Conservation (phyloP, 92 coral and sea anemone genomes). For the Heliopora coerulea region DNA sequence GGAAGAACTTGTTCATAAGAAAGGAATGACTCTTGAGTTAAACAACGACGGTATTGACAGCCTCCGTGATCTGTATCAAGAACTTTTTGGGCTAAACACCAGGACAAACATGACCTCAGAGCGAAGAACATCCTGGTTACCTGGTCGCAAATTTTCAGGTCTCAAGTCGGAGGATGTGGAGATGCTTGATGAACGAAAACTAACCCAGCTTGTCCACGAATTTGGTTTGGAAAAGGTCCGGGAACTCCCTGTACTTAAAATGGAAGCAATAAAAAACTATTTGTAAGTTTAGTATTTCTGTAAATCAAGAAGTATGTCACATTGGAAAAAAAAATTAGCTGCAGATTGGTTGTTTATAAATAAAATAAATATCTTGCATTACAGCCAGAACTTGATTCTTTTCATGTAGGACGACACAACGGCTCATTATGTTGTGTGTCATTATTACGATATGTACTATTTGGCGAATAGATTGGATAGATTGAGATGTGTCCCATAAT, state of each 20-base stretch:
- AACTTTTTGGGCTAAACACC: background rate
- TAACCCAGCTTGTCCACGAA: background rate
- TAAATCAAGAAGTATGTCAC: background rate
- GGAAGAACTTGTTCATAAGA: conserved; percentile 4
- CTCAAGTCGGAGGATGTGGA: background rate
- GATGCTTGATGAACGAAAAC: background rate
- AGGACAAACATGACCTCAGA: background rate
- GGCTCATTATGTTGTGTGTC: too few relatives aligned
- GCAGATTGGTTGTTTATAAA: too few relatives aligned
- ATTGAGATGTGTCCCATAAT: too few relatives aligned
- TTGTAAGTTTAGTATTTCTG: background rate
- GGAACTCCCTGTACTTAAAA: background rate
- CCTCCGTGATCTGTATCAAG: background rate
- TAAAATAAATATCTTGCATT: too few relatives aligned
- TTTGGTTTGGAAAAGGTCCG: background rate
- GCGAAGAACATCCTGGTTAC: too few relatives aligned
- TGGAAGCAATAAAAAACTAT: background rate
- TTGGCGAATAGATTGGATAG: too few relatives aligned
- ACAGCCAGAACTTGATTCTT: too few relatives aligned
- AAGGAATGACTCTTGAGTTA: background rate
- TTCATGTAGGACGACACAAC: too few relatives aligned
- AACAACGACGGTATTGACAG: conserved; percentile 4
- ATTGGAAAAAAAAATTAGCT: too few relatives aligned
- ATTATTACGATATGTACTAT: too few relatives aligned
- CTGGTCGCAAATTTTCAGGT: background rate